These are phyloP conservation scores for Mergus octosetaceus DNA, from an alignment of 2,797 vertebrate species.

Conservation along the genomic window DNA sequence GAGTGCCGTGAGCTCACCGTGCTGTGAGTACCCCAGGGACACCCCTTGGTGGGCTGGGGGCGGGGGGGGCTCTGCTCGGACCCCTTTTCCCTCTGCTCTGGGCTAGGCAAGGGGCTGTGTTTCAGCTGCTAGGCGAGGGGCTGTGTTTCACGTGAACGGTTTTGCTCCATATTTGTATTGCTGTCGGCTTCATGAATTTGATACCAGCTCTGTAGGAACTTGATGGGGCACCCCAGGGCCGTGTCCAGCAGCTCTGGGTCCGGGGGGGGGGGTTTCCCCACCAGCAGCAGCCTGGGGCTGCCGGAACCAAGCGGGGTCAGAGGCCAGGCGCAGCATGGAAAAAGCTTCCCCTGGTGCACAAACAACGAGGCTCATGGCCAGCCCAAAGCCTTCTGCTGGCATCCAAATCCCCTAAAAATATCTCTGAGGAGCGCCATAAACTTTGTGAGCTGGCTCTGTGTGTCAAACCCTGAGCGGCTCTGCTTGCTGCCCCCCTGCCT, in stretches of 20 bases:
- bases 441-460: fast-evolving
- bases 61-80: fast-evolving
- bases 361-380: background rate
- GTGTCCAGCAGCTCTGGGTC: background rate
- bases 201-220: background rate
- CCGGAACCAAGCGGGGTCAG: background rate
- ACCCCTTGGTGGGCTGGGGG: too few species aligned
- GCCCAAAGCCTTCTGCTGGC: background rate
- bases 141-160: fast-evolving
- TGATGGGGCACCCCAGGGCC: background rate
- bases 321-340: background rate
- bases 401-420: background rate
- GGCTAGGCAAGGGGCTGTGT: background rate
- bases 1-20: slow-evolving; percentile 69
- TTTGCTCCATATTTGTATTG: background rate
- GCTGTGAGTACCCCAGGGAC: slow-evolving; percentile 57
- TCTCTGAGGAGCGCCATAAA: background rate
- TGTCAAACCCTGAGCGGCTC: background rate
- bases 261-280: background rate
- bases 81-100: fast-evolving
- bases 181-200: background rate
- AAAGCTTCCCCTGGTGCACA: background rate
- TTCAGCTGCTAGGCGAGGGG: fast-evolving
- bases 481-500: background rate
- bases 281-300: background rate